Evolutionary conservation across 2,113 vertebrate genomes (phyloP).

Genomic region (Caretta caretta): DNA sequence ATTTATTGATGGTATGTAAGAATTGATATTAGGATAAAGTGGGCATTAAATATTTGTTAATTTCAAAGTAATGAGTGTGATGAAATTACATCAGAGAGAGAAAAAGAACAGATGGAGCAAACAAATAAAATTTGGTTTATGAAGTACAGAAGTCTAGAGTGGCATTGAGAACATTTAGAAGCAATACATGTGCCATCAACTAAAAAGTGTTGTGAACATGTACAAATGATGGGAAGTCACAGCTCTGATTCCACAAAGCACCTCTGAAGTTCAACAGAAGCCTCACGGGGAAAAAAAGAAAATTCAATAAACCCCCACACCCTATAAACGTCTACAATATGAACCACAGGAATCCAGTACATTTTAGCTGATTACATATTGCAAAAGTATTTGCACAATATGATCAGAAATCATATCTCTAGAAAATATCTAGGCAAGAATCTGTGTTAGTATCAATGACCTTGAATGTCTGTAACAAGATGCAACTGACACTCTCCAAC

Average conservation of each 20-base stretch:
- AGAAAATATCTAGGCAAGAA: neutral
- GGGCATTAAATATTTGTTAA: neutral
- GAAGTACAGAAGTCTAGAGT: neutral
- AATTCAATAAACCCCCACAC: neutral
- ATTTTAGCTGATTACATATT: neutral
- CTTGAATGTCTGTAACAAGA: neutral
- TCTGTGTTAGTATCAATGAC: neutral
- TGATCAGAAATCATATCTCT: neutral
- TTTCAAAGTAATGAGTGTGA: neutral
- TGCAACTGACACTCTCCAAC: neutral
- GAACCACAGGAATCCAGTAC: neutral
- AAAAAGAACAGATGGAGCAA: neutral
- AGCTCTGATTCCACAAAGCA: neutral
- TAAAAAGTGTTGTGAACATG: neutral
- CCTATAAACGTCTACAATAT: neutral
- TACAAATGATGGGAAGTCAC: neutral
- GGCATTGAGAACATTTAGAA: neutral
- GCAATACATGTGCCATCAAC: neutral
- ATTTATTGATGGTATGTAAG: neutral
- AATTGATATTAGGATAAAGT: neutral
- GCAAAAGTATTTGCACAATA: neutral
- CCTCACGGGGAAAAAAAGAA: neutral
- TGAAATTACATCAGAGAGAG: neutral
- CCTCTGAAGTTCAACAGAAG: neutral
- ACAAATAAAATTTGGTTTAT: neutral